Base-by-base conservation (phyloP, 2,888 invertebrate genomes). In the Hirtodrosophila trivittata region DNA sequence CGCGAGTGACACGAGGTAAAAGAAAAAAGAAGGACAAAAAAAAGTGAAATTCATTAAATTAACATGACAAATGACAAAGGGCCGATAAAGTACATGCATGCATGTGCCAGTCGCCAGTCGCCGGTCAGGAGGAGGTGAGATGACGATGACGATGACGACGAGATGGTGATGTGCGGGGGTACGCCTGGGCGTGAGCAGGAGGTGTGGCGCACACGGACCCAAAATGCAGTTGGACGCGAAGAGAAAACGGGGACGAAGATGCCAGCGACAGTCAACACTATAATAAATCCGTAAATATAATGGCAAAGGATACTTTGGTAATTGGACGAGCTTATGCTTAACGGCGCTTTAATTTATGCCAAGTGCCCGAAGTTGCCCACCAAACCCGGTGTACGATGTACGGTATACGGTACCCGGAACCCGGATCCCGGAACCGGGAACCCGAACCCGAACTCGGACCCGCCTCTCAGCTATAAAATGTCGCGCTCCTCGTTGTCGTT, bases 291-390 rank as follows among this genome's bases (percentile, higher is more conserved):
- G 62, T 76, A 80, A 78, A 76, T 78, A 80, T 86, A 83, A 81
- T 68, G 81, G 50, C 75, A 64, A 68, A 83, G 84, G 80, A 86
- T 80, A 81, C 80, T 81, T 86, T 74, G 74, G 84, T 81, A 81
- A 81, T 81, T 81, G 86, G 77, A 67, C 81, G 73, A 86, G 86
- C 80, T 81, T 76, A 83, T 80, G 84, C 78, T 81, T 86, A 81
- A 81, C 84, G 86, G 74, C 71, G 70, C 66, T 76, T 86, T 86
- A 83, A 81, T 86, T 81, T 86, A 81, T 86, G 66, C 86, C 83
- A 57, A 77, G 66, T 75, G 59, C 63, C 66, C 59, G 6, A 18
- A 51, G 74, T 59, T 57, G 57, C 56, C 41, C 71, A 43, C 47
- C 54, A 37, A n/a, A 33, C 26, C 25, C 42, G 26, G 43, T 12